Evolutionary conservation across 2,797 vertebrate genomes (phyloP).

Genomic region (Psittacula echo): DNA sequence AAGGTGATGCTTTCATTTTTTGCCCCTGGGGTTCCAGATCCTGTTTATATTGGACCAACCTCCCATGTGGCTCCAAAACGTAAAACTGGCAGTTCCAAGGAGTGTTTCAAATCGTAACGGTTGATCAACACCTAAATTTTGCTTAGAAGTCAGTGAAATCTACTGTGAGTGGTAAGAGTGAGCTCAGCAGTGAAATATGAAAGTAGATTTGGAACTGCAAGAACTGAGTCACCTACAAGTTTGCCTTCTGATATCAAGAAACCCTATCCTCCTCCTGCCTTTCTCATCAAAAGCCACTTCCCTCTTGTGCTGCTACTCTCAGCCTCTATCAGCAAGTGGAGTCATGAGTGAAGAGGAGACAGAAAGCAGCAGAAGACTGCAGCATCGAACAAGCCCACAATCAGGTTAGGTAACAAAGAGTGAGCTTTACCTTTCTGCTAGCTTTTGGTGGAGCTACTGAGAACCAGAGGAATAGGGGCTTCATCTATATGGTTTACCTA

Average conservation of each 20-base stretch:
- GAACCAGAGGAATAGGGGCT: neutral
- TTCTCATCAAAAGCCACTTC: slow-evolving; percentile 54
- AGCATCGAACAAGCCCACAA: neutral
- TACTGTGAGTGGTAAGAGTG: neutral
- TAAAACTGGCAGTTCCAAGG: neutral
- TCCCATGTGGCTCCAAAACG: neutral
- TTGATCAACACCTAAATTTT: neutral
- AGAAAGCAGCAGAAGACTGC: neutral
- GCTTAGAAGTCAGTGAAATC: neutral
- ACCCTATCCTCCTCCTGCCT: slow-evolving; percentile 1
- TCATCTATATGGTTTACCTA: neutral
- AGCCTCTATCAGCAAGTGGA: neutral
- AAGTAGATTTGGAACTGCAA: neutral
- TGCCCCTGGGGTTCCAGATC: neutral
- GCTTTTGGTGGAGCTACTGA: neutral
- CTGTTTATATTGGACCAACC: neutral
- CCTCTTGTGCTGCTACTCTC: slow-evolving; percentile 18
- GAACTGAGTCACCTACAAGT: slow-evolving; percentile 4
- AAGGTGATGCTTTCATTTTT: neutral
- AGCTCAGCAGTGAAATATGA: neutral
- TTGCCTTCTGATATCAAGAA: slow-evolving; percentile 42
- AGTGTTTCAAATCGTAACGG: neutral
- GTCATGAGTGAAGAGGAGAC: neutral
- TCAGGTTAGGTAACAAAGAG: neutral
- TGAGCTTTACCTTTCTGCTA: neutral